A percentile compares a stretch with the other conserved stretches of the same genome.
phyloP scores from a whole-genome alignment of 2,797 vertebrate species.

The Psittacula echo region DNA sequence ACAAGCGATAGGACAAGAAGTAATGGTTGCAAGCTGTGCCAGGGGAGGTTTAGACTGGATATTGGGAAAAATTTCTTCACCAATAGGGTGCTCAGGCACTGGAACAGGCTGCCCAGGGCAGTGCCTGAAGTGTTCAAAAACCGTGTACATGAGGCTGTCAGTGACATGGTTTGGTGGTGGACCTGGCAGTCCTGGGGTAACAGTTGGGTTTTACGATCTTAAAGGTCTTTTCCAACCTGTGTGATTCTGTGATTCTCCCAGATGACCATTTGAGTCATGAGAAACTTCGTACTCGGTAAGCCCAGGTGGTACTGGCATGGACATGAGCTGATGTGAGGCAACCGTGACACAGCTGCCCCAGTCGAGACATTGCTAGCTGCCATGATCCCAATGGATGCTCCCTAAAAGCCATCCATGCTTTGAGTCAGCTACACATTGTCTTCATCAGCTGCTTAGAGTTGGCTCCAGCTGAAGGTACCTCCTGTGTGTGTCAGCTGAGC shows the following conservation, averaged over 20 bases:
- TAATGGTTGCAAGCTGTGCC: not conserved
- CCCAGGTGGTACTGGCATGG: not conserved
- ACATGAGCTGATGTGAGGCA: not conserved
- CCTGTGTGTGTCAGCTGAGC: not conserved
- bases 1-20: not conserved
- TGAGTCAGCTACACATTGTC: not conserved
- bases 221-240: not conserved
- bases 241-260: not conserved
- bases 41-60: not conserved
- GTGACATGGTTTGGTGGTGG: not conserved
- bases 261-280: not conserved
- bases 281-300: fast-evolving
- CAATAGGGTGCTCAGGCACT: not conserved
- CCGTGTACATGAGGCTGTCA: not conserved
- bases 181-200: not conserved
- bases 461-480: not conserved
- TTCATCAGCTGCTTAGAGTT: not conserved
- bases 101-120: not conserved
- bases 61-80: not conserved
- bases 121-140: not conserved
- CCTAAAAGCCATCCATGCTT: not conserved
- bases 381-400: not conserved
- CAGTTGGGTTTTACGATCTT: not conserved
- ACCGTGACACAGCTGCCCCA: not conserved
- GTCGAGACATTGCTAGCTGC: not conserved